A percentile compares a stretch with the other conserved stretches of the same genome.
Evolutionary conservation across 2,113 vertebrate genomes (phyloP).

Genomic region (Carlito syrichta): DNA sequence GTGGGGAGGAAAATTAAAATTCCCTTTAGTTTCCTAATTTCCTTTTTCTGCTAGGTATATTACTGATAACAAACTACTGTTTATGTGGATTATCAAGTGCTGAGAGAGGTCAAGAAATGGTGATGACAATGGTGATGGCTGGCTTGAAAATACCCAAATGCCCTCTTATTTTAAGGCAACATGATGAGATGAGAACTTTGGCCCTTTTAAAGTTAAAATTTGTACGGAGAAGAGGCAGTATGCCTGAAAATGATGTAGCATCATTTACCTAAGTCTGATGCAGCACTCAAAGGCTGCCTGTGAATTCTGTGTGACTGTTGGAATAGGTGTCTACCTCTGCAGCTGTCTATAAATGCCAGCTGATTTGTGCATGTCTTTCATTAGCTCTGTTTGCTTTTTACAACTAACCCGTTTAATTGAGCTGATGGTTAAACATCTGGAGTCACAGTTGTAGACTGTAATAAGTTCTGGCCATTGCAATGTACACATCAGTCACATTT

Average conservation of each 20-base stretch:
- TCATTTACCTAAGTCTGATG: not conserved
- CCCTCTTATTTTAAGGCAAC: not conserved
- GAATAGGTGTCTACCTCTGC: not conserved
- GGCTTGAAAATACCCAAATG: not conserved
- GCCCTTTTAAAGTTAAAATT: not conserved
- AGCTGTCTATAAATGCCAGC: not conserved
- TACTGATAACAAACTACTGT: not conserved
- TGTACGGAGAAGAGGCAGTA: not conserved
- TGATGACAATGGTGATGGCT: not conserved
- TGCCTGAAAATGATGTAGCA: not conserved
- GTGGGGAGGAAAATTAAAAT: not conserved
- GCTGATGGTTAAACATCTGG: not conserved
- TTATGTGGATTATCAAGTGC: not conserved
- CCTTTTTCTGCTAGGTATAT: not conserved
- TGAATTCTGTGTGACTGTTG: not conserved
- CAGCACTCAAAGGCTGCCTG: too few species aligned
- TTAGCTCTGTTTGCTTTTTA: not conserved
- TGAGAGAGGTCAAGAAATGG: not conserved
- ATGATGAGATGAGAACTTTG: not conserved
- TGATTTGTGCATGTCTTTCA: not conserved
- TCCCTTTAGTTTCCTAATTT: not conserved
- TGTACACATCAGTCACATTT: not conserved
- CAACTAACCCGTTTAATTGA: not conserved
- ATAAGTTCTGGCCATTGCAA: not conserved
- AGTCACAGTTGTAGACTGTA: not conserved